Base-by-base conservation (phyloP, 2,113 vertebrate genomes). In the Marmota monax region DNA sequence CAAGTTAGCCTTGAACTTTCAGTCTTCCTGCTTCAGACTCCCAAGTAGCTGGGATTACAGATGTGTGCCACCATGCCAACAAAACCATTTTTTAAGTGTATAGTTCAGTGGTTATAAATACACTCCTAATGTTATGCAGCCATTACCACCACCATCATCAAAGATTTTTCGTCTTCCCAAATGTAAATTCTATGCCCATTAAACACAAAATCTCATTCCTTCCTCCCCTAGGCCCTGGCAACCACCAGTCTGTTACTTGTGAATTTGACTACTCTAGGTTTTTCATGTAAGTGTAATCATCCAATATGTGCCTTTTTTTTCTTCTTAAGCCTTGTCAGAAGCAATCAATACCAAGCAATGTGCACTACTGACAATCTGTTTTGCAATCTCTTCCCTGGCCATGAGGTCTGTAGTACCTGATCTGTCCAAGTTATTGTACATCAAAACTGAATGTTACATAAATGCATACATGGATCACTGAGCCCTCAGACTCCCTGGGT, bases 401-500 rank as follows among this genome's bases (percentile, higher is more conserved):
- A 51, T 9, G 3, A 56, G 53, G 51, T 61, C 22, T 3, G 0
- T 32, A 37, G 10, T 17, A 12, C 45, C 45, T 78, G 20, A 61
- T 42, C 56, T 22, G 12, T 14, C 7, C 37, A 51, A 73, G 65
- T 4, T 42, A 63, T 23, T 77, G 45, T 6, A 39, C 17, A 27
- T 56, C 69, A 84, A 72, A 89, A 63, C 12, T 34, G 23, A 77
- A 70, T 29, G 6, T 27, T 6, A 4, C 13, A 32, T 34, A 10
- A 53, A 5, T 53, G 22, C 14, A 18, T 20, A 61, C 9, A 37
- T 11, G 3, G 45, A 17, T 51, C 45, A 42, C 51, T 2, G 6
- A 18, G 25, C 11, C n/a, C 7, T 37, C 0, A 22, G 14, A 5
- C 10, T 84, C 1, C 27, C 0, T 1, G 34, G n/a, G 3, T 48